Conservation (phyloP, 2,888 invertebrate species). For the Drosophila imparisetae region DNA sequence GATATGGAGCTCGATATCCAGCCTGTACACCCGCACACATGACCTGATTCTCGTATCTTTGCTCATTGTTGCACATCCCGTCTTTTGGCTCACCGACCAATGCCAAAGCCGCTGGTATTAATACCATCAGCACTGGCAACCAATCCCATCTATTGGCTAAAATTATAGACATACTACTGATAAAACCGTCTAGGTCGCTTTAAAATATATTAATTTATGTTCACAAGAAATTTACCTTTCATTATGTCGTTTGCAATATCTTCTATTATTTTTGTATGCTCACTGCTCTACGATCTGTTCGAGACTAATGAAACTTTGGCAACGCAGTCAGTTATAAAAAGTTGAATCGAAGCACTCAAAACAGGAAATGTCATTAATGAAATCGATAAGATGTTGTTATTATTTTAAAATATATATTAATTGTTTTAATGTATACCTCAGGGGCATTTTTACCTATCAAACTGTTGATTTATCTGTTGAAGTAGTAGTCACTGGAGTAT, state of each 20-base stretch:
- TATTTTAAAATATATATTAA: slow-evolving; percentile 15
- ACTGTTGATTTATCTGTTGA: slow-evolving; percentile 32
- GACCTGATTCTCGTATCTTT: slow-evolving; percentile 54
- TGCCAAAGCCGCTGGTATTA: slow-evolving; percentile 20
- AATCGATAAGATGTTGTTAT: slow-evolving; percentile 42
- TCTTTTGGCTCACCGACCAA: slow-evolving; percentile 14
- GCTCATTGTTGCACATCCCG: slow-evolving; percentile 54
- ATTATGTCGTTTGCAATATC: slow-evolving; percentile 1
- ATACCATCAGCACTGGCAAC: slow-evolving; percentile 16
- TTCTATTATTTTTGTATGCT: background rate
- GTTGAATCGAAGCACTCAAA: background rate
- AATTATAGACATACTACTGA: background rate
- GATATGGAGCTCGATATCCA: slow-evolving; percentile 70
- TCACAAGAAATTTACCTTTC: slow-evolving; percentile 29
- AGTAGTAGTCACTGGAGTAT: background rate
- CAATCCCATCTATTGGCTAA: slow-evolving; percentile 22
- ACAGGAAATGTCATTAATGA: background rate
- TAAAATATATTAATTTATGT: background rate
- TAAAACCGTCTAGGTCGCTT: background rate
- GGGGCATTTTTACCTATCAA: background rate
- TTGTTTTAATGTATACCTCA: slow-evolving; percentile 24
- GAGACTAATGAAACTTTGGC: slow-evolving; percentile 22
- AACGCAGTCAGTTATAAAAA: slow-evolving; percentile 23
- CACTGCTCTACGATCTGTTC: slow-evolving; percentile 10
- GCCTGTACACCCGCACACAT: slow-evolving; percentile 54